Conservation (phyloP, 1,140 invertebrate genomes). For the Dreissena rostriformis region DNA sequence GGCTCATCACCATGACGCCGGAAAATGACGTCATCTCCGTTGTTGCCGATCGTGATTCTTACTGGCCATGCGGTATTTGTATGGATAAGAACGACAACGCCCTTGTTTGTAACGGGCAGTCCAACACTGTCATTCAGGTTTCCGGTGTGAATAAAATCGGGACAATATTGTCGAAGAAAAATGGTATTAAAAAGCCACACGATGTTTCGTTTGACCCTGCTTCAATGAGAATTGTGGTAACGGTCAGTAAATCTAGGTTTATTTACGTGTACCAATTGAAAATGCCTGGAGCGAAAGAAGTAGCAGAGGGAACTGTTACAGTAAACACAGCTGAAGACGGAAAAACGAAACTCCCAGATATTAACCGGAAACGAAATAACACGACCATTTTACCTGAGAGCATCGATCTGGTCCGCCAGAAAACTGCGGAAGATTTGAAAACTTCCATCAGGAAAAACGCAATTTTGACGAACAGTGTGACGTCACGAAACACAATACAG, state of each 20-base stretch:
- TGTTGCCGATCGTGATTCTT: conserved; percentile 7
- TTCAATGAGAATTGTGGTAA: conserved; percentile 21
- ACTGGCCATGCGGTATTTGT: conserved; percentile 53
- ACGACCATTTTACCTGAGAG: too few species aligned
- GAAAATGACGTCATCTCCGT: conserved; percentile 50
- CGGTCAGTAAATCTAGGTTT: conserved; percentile 27
- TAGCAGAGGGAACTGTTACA: conserved; percentile 19
- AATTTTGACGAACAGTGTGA: too few species aligned
- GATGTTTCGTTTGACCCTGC: conserved; percentile 26
- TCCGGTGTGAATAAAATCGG: conserved; percentile 18
- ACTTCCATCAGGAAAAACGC: too few species aligned
- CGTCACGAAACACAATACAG: too few species aligned
- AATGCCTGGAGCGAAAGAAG: neutral
- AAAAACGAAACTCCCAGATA: neutral
- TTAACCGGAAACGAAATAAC: too few species aligned
- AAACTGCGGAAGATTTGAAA: too few species aligned
- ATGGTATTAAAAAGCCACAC: conserved; percentile 35
- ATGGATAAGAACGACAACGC: conserved; percentile 42
- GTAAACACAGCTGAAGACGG: neutral
- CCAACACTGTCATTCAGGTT: conserved; percentile 32
- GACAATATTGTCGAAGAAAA: neutral
- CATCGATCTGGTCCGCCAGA: too few species aligned
- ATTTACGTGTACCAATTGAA: conserved; percentile 41
- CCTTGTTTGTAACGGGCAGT: conserved; percentile 36
- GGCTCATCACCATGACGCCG: conserved; percentile 30